phyloP scores from a whole-genome alignment of 37 sponge, comb jelly and placozoan genomes.

The Corticium candelabrum region DNA sequence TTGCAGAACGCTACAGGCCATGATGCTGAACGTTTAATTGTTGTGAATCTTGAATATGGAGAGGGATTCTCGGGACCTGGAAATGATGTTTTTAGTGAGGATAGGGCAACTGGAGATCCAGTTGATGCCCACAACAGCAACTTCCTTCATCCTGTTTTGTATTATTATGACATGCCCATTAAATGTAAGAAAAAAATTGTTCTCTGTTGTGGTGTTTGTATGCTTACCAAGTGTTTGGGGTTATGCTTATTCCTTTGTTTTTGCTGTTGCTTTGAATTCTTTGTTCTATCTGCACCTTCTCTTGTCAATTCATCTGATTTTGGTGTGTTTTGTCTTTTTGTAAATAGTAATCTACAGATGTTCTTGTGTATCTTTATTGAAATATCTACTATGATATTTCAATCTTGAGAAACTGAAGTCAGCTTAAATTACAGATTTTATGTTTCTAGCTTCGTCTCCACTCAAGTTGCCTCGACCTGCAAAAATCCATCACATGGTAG shows the following conservation, averaged over 20 bases:
- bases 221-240: no score
- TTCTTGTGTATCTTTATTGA: no score
- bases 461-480: conserved; percentile 30
- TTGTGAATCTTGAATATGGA: conserved; percentile 73
- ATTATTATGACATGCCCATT: conserved; percentile 57
- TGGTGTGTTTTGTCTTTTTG: no score
- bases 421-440: no score
- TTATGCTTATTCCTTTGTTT: no score
- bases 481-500: conserved; percentile 70
- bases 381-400: no score
- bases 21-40: conserved; percentile 22
- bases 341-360: neutral
- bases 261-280: no score
- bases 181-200: conserved; percentile 13
- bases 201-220: no score
- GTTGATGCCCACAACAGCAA: conserved; percentile 67
- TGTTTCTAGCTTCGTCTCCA: no score
- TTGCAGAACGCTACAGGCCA: conserved; percentile 57
- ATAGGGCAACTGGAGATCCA: conserved; percentile 60
- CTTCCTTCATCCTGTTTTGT: conserved; percentile 92
- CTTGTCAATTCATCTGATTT: no score
- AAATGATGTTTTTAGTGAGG: conserved; percentile 63
- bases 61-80: conserved; percentile 74
- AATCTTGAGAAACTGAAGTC: no score
- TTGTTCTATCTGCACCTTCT: no score